Evolutionary conservation across 2,888 invertebrate species (phyloP).

Genomic region (Polyploca ridens): DNA sequence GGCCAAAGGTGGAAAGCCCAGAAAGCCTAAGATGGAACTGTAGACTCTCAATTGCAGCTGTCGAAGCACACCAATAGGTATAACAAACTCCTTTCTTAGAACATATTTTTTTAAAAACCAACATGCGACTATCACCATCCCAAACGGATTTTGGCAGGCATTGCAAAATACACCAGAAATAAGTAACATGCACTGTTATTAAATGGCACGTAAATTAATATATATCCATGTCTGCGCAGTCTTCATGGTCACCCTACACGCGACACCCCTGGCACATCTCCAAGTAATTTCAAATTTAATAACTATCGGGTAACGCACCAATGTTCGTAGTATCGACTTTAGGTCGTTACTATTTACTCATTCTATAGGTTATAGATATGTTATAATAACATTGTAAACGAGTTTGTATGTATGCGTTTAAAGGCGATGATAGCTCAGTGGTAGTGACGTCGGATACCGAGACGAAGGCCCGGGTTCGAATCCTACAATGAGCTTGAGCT

Average conservation of each 20-base stretch:
- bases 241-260: constrained; percentile 8
- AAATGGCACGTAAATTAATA: background rate
- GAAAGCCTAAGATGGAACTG: no score
- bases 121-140: background rate
- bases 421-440: no score
- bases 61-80: no score
- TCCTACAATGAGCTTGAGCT: no score
- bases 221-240: background rate
- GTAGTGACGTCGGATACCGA: no score
- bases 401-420: no score
- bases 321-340: background rate
- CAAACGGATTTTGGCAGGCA: background rate
- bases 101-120: background rate
- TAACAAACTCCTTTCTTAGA: no score
- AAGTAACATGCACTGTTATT: background rate
- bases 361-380: no score
- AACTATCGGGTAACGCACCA: background rate
- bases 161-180: background rate
- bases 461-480: no score
- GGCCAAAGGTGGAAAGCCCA: no score
- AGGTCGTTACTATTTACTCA: background rate
- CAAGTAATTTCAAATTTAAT: constrained; percentile 10
- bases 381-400: no score
- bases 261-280: background rate
- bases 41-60: no score